Evolutionary conservation across 2,888 invertebrate species (phyloP).

Genomic region (Monochamus alternatus): DNA sequence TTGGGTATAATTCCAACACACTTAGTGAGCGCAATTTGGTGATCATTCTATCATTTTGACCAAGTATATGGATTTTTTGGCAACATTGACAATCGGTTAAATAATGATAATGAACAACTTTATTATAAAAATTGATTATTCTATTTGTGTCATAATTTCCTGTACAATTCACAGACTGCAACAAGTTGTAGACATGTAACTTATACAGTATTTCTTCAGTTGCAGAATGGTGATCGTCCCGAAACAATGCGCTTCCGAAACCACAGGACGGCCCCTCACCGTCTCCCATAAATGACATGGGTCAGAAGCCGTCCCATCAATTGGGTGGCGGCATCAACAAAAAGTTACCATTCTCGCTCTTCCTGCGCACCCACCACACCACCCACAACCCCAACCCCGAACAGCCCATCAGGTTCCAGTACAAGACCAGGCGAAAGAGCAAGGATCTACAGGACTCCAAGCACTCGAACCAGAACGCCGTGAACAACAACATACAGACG

Average conservation of each 20-base stretch:
- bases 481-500: constrained; percentile 54
- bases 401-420: constrained; percentile 70
- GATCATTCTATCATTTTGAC: no score
- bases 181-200: no score
- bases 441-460: constrained; percentile 49
- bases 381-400: constrained; percentile 65
- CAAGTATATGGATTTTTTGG: no score
- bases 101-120: no score
- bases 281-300: constrained; percentile 66
- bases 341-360: constrained; percentile 75
- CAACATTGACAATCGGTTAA: no score
- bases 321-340: constrained; percentile 64
- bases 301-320: constrained; percentile 74
- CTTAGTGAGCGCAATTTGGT: no score
- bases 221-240: constrained; percentile 30
- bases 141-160: no score
- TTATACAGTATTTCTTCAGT: constrained; percentile 15
- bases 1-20: no score
- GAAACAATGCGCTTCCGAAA: constrained; percentile 13
- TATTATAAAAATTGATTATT: no score
- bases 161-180: no score
- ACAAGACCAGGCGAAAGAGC: constrained; percentile 64
- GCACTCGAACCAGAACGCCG: constrained; percentile 39
- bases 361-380: constrained; percentile 74
- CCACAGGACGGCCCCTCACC: constrained; percentile 25